Base-by-base conservation (phyloP, 2,797 vertebrate species). In the Rhinogobio ventralis region DNA sequence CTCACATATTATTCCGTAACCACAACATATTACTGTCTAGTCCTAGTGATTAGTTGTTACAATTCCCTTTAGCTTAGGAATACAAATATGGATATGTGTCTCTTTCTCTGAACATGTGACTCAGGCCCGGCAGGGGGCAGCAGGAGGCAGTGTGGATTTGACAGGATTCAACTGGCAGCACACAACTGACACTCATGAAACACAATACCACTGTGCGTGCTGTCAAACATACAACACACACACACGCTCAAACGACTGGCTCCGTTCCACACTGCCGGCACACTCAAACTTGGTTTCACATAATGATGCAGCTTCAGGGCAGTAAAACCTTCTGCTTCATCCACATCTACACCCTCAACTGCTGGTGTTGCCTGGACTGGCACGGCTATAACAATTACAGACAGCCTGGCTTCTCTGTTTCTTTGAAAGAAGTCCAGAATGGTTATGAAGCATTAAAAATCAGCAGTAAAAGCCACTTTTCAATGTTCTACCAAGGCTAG, bases 141-240 rank as follows among this genome's bases (percentile, higher is more conserved):
- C 81, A 89, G 83, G 88, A 53, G 81, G 85, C 87, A 78, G 77
- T 83, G 72, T 71, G 55, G 62, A 67, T 84, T 74, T 86, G 62
- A 84, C 39, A 51, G 46, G 73, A 51, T 69, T 77, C 36, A 85
- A 45, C 55, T 20, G 72, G 77, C 45, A 72, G 55, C 30, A 76
- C 60, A 76, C 60, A 23, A 42, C 33, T 87, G 87, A 80, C 84
- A 72, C 28, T 81, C 82, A 77, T 55, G 83, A 84, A 82, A 88
- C 85, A 33, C 75, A 87, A 85, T 51, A 85, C 81, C 28, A 28
- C 55, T 74, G 28, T 55, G 60, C 4, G 1, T n/a, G n/a, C 57
- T 75, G 14, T 76, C 36, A 46, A 46, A 78, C 75, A 49, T 36
- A 62, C 1, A 0, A 9, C 42, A 49, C 55, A 53, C 77, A 57